Conservation (phyloP, 2,113 vertebrate genomes). For the Notechis scutatus region DNA sequence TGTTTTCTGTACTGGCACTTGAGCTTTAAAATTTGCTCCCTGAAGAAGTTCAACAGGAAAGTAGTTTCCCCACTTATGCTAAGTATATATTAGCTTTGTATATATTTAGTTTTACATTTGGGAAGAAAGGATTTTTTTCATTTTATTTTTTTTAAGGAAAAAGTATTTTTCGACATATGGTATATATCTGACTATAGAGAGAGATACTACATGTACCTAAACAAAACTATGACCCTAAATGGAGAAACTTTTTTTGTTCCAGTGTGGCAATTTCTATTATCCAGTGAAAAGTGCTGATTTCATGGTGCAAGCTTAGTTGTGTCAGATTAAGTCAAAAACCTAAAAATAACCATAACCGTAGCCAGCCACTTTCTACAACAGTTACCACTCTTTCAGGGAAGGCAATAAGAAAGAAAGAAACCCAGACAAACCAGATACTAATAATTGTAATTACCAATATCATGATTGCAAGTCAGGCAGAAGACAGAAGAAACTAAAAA, state of each 20-base stretch:
- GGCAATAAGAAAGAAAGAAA: not conserved
- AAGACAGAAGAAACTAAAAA: conserved; percentile 55
- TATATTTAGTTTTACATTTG: not conserved
- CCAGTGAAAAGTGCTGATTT: conserved; percentile 60
- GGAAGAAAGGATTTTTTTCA: not conserved
- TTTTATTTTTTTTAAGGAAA: not conserved
- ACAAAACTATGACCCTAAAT: fast-evolving
- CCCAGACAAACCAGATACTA: not conserved
- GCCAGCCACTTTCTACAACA: conserved; percentile 50
- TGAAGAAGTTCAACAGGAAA: not conserved
- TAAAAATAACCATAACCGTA: conserved; percentile 38
- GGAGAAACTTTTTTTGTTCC: conserved; percentile 57
- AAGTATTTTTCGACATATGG: not conserved
- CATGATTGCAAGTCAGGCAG: conserved; percentile 34
- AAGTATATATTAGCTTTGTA: not conserved
- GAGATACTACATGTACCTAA: not conserved
- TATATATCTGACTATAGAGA: not conserved
- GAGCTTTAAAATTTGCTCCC: not conserved
- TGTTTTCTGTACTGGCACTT: not conserved
- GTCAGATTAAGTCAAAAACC: conserved; percentile 69
- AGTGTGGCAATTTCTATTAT: conserved; percentile 60
- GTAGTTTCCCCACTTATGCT: not conserved
- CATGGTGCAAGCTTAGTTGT: conserved; percentile 55
- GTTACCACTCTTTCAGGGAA: conserved; percentile 9
- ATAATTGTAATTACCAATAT: conserved; percentile 26